Conservation (phyloP, 2,113 vertebrate genomes). For the Pelobates fuscus region DNA sequence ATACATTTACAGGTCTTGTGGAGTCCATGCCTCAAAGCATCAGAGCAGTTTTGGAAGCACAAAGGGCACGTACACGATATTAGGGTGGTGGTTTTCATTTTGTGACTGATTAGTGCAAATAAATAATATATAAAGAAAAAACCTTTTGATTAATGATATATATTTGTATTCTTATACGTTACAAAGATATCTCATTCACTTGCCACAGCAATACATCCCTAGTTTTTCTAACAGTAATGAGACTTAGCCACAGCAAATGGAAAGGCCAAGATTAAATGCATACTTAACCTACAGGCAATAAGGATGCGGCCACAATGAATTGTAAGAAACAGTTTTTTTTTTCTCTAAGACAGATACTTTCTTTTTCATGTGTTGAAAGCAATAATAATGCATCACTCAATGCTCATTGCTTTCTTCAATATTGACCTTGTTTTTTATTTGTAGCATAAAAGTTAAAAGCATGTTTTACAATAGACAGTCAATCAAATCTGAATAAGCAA, state of each 20-base stretch:
- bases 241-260: conserved; percentile 6
- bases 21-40: too few relatives aligned
- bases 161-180: too few relatives aligned
- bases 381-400: conserved; percentile 10
- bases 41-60: too few relatives aligned
- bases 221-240: conserved; percentile 30
- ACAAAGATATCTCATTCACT: background rate
- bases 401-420: background rate
- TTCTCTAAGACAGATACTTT: background rate
- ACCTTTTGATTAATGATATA: too few relatives aligned
- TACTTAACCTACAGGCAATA: conserved; percentile 28
- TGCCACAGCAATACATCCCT: too few relatives aligned
- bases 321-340: conserved; percentile 4
- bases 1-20: too few relatives aligned
- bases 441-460: background rate
- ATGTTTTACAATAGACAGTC: background rate
- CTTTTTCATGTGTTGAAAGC: conserved; percentile 4
- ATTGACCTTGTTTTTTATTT: conserved; percentile 36
- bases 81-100: too few relatives aligned
- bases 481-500: too few relatives aligned
- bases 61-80: too few relatives aligned
- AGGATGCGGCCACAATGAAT: conserved; percentile 12
- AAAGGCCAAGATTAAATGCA: conserved; percentile 34
- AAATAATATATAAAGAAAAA: too few relatives aligned
- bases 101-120: too few relatives aligned